Conservation (phyloP, 2,113 vertebrate genomes). For the Hyperopisus bebe region DNA sequence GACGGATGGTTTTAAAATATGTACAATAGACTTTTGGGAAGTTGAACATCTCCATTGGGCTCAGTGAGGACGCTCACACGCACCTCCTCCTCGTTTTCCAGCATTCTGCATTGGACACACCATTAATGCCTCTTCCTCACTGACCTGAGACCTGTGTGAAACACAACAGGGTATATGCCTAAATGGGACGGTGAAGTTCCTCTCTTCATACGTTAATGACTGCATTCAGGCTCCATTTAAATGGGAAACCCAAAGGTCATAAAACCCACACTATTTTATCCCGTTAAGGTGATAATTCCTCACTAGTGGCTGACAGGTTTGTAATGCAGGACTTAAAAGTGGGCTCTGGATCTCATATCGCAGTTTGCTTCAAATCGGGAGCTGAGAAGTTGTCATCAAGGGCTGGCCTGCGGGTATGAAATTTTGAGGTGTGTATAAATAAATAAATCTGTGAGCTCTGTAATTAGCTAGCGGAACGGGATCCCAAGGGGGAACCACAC, state of each 20-base stretch:
- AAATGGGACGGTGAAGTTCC: neutral
- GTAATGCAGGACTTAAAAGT: neutral
- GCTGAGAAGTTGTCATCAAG: neutral
- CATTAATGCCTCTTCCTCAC: neutral
- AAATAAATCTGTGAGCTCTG: neutral
- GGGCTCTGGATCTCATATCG: neutral
- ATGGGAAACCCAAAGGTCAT: neutral
- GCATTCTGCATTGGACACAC: neutral
- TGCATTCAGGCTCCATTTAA: neutral
- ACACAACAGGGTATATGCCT: neutral
- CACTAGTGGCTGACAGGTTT: neutral
- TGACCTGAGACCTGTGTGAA: neutral
- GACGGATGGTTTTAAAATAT: neutral
- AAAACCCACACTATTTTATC: neutral
- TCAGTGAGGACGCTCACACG: neutral
- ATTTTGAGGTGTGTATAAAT: neutral
- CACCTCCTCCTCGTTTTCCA: neutral
- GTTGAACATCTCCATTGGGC: neutral
- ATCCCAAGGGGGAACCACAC: neutral
- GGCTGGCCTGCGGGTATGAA: neutral
- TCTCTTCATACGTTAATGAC: neutral
- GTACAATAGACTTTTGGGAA: neutral
- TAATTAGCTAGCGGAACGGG: neutral
- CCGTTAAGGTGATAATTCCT: neutral
- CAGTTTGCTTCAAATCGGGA: neutral